Percentiles rank a stretch among this genome's conserved stretches.
phyloP scores from a whole-genome alignment of 2,797 vertebrate species.

The Thalassophryne amazonica region DNA sequence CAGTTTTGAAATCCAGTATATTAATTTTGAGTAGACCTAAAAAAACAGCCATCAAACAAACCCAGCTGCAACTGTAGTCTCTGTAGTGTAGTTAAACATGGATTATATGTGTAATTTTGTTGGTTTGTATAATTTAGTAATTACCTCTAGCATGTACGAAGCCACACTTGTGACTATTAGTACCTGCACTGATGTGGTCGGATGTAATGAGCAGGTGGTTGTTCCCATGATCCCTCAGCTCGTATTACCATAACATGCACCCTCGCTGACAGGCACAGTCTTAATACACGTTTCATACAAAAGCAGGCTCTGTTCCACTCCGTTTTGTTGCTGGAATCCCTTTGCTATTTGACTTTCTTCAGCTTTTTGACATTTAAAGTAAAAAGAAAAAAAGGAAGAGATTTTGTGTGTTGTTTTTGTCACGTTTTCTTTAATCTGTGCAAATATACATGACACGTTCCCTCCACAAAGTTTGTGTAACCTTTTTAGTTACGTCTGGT shows the following conservation, averaged over 20 bases:
- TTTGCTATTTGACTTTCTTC: constrained; percentile 3
- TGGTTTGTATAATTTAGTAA: no score
- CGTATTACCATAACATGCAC: constrained; percentile 49
- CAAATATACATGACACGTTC: no score
- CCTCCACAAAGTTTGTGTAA: no score
- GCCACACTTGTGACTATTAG: constrained; percentile 31
- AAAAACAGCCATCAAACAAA: no score
- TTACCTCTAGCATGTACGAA: constrained; percentile 32
- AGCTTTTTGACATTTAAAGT: constrained; percentile 19
- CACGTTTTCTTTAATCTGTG: no score
- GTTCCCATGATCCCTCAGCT: constrained; percentile 32
- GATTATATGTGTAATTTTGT: background rate
- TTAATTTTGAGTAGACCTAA: no score
- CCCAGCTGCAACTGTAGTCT: background rate
- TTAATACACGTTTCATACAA: constrained; percentile 29
- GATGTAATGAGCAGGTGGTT: constrained; percentile 67
- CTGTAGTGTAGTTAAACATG: background rate
- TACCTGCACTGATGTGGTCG: constrained; percentile 58
- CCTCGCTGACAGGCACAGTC: constrained; percentile 41
- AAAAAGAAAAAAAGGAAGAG: no score
- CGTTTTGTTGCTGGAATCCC: constrained; percentile 9
- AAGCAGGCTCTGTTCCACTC: constrained; percentile 30
- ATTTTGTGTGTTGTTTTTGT: no score
- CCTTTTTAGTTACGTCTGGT: no score
- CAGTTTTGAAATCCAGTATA: no score